phyloP scores from a whole-genome alignment of 2,113 vertebrate genomes.

The Pelecanoides urinatrix region DNA sequence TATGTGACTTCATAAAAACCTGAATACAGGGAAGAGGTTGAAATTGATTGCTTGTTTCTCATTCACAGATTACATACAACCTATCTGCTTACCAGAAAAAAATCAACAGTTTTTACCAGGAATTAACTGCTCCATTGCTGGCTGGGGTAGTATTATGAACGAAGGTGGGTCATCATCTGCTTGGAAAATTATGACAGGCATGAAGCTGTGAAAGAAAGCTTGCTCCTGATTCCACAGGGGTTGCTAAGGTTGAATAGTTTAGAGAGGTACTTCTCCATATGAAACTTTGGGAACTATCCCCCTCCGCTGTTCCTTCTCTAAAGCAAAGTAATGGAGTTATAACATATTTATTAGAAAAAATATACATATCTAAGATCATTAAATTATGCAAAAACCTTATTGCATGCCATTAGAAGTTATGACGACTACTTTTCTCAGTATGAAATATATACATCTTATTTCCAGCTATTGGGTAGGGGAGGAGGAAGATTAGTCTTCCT shows the following conservation, averaged over 20 bases:
- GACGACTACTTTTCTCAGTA: background rate
- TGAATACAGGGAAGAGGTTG: background rate
- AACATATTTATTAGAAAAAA: background rate
- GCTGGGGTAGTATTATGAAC: constrained; percentile 78
- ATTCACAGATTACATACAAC: constrained; percentile 82
- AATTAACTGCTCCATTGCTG: constrained; percentile 83
- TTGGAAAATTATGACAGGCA: background rate
- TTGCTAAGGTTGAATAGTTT: background rate
- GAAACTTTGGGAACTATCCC: background rate
- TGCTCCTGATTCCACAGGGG: background rate
- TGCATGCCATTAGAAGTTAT: background rate
- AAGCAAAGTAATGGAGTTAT: background rate
- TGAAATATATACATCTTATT: background rate
- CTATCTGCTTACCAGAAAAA: constrained; percentile 84
- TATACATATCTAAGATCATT: background rate
- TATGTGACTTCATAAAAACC: background rate
- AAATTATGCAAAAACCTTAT: background rate
- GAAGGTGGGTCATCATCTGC: constrained; percentile 50
- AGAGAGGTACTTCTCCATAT: background rate
- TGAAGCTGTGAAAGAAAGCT: background rate
- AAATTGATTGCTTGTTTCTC: background rate
- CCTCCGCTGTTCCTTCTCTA: background rate
- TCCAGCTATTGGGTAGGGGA: background rate
- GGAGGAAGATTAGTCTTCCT: background rate
- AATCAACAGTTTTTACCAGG: constrained; percentile 74